A percentile compares a stretch with the other conserved stretches of the same genome.
These are phyloP conservation scores for Sciaenops ocellatus DNA, from an alignment of 2,797 vertebrate genomes.

Conservation along the genomic window DNA sequence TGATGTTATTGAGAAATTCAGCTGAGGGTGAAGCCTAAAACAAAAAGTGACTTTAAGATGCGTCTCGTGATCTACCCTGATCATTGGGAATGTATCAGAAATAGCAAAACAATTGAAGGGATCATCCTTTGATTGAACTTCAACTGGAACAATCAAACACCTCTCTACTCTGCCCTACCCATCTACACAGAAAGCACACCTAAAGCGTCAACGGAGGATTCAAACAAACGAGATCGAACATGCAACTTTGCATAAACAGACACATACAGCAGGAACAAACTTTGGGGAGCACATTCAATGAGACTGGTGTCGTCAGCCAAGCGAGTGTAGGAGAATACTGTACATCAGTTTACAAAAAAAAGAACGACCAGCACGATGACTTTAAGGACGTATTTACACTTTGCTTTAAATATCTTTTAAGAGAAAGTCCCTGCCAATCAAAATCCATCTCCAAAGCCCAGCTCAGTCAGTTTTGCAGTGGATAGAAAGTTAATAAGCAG, in stretches of 20 bases:
- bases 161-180: constrained; percentile 72
- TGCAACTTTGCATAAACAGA: constrained; percentile 80
- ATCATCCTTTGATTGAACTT: constrained; percentile 28
- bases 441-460: constrained; percentile 40
- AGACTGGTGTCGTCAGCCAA: constrained; percentile 69
- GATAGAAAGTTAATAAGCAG: constrained; percentile 64
- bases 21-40: constrained; percentile 13
- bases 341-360: constrained; percentile 74
- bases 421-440: constrained; percentile 58
- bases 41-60: constrained; percentile 18
- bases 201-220: constrained; percentile 58
- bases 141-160: constrained; percentile 56
- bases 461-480: constrained; percentile 46
- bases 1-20: neutral
- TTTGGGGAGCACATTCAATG: constrained; percentile 73
- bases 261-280: constrained; percentile 67
- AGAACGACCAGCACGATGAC: constrained; percentile 57
- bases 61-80: constrained; percentile 21
- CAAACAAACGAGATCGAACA: constrained; percentile 72
- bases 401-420: constrained; percentile 52
- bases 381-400: constrained; percentile 79
- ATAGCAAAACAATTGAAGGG: constrained; percentile 14
- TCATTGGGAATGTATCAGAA: constrained; percentile 47
- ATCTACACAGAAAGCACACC: constrained; percentile 64
- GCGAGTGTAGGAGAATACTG: constrained; percentile 61